Percentiles rank a stretch among this genome's conserved stretches.
These are phyloP conservation scores for Pyrrhia umbra DNA, from an alignment of 2,888 invertebrate genomes.

Conservation along the genomic window DNA sequence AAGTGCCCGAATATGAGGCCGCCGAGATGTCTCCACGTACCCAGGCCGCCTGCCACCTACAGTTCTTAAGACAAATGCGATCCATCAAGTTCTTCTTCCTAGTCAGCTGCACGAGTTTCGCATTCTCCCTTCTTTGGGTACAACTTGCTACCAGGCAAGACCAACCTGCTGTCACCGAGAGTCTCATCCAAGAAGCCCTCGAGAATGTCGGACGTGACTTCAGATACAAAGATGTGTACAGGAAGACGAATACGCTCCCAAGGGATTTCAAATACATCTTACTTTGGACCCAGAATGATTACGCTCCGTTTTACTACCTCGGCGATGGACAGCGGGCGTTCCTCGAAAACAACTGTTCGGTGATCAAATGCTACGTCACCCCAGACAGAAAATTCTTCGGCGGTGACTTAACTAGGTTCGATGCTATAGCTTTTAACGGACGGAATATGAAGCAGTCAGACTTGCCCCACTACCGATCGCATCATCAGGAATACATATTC, in stretches of 20 bases:
- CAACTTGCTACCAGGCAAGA: slow-evolving; percentile 64
- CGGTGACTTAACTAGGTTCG: slow-evolving; percentile 74
- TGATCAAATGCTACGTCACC: slow-evolving; percentile 81
- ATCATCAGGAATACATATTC: slow-evolving; percentile 81
- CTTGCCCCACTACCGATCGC: slow-evolving; percentile 72
- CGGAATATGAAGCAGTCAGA: slow-evolving; percentile 66
- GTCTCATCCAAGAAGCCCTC: slow-evolving; percentile 74
- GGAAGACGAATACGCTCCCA: slow-evolving; percentile 71
- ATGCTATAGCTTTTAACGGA: slow-evolving; percentile 83
- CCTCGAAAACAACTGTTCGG: slow-evolving; percentile 78
- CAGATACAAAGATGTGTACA: slow-evolving; percentile 78
- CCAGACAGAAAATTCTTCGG: slow-evolving; percentile 61
- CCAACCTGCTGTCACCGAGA: slow-evolving; percentile 58
- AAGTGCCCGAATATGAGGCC: slow-evolving; percentile 69
- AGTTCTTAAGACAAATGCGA: slow-evolving; percentile 66
- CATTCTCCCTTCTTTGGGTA: slow-evolving; percentile 72
- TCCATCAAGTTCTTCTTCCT: slow-evolving; percentile 72
- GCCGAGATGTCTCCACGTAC: slow-evolving; percentile 64
- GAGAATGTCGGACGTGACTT: slow-evolving; percentile 75
- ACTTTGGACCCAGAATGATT: slow-evolving; percentile 76
- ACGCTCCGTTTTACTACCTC: slow-evolving; percentile 75
- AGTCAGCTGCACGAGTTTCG: slow-evolving; percentile 70
- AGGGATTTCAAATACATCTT: slow-evolving; percentile 79
- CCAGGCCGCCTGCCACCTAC: slow-evolving; percentile 50
- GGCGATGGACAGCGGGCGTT: slow-evolving; percentile 77